Evolutionary conservation across 1,140 invertebrate species (phyloP).

Genomic region (Solen grandis): DNA sequence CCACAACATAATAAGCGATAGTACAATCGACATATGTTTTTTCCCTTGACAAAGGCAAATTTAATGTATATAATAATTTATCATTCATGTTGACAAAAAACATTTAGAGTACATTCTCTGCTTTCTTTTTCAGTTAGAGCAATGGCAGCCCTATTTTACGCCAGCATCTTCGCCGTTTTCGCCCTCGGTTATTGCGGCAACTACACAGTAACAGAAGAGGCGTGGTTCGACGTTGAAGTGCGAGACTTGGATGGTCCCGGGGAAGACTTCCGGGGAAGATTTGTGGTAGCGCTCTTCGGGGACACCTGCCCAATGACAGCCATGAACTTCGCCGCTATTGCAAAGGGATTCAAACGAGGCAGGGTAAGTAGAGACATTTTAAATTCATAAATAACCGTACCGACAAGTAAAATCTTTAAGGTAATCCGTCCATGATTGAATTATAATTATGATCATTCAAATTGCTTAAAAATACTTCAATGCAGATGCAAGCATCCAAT

Average conservation of each 20-base stretch:
- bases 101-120: no score
- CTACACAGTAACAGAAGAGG: constrained; percentile 76
- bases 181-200: constrained; percentile 62
- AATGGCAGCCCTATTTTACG: constrained; percentile 42
- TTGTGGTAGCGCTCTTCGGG: constrained; percentile 80
- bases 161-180: constrained; percentile 29
- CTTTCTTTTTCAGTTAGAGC: not conserved
- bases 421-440: no score
- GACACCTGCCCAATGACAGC: constrained; percentile 79
- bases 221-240: constrained; percentile 75
- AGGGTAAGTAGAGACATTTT: constrained; percentile 69
- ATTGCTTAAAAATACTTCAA: no score
- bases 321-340: constrained; percentile 79
- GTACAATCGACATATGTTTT: not conserved
- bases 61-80: no score
- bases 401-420: no score
- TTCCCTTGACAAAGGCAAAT: not conserved
- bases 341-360: constrained; percentile 74
- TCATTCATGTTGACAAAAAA: no score
- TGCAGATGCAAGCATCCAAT: no score
- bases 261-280: constrained; percentile 69
- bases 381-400: not conserved
- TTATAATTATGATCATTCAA: no score
- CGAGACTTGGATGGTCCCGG: constrained; percentile 75
- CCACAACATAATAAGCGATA: no score